Evolutionary conservation across 1,140 invertebrate genomes (phyloP).

Genomic region (Phymorhynchus buccinoides): DNA sequence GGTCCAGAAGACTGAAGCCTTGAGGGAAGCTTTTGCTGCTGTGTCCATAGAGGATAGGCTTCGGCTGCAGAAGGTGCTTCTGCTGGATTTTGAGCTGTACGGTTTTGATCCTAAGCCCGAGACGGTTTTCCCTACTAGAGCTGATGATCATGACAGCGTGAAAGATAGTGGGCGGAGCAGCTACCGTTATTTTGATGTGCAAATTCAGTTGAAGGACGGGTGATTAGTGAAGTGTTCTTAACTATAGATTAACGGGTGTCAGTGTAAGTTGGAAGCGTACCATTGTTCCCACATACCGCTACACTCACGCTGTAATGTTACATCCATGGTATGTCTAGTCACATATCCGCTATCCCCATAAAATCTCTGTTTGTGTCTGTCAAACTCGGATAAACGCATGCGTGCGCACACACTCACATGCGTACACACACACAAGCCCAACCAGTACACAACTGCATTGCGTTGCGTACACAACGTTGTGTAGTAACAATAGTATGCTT

Average conservation of each 20-base stretch:
- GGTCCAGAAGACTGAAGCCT: slow-evolving; percentile 39
- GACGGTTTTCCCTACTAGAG: slow-evolving; percentile 23
- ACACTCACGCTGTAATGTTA: too few relatives aligned
- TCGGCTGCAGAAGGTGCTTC: slow-evolving; percentile 37
- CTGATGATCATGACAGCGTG: background rate
- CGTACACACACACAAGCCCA: too few relatives aligned
- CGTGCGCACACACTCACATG: too few relatives aligned
- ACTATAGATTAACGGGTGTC: background rate
- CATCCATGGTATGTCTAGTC: too few relatives aligned
- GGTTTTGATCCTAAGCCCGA: slow-evolving; percentile 46
- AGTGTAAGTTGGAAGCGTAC: background rate
- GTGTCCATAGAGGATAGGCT: slow-evolving; percentile 35
- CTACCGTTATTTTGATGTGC: background rate
- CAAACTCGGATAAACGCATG: too few relatives aligned
- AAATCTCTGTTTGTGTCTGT: too few relatives aligned
- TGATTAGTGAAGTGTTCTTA: background rate
- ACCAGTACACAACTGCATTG: too few relatives aligned
- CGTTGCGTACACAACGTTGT: too few relatives aligned
- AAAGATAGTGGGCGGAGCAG: background rate
- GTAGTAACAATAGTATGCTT: too few relatives aligned
- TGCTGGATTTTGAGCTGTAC: slow-evolving; percentile 50
- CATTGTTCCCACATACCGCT: too few relatives aligned
- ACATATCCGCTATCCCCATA: too few relatives aligned
- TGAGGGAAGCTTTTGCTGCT: slow-evolving; percentile 41
- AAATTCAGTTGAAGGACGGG: background rate